Base-by-base conservation (phyloP, 2,888 invertebrate genomes). In the Rhodophaea formosa region DNA sequence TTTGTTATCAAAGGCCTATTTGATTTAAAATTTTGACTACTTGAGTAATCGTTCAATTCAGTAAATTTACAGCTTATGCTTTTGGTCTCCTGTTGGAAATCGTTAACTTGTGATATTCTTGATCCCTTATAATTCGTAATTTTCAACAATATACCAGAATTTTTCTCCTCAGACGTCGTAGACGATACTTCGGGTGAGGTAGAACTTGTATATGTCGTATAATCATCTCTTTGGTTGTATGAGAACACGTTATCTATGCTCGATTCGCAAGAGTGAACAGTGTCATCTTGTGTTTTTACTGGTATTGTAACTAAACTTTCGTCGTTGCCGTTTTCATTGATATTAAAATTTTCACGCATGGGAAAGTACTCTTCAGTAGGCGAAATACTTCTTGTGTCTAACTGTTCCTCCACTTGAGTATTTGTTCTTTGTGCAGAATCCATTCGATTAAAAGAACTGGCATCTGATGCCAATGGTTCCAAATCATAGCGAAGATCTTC, bases 171-270 rank as follows among this genome's bases (percentile, higher is more conserved):
- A 15, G 86, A 80, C n/a, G 90, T 91, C 15, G 90, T 91, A 16
- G 90, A 90, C 6, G 90, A 86, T 12, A 91, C 90, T 79, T 91
- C 90, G 7, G 90, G 88, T 6, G 89, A 90, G 69, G 86, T 88
- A 52, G 84, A 82, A 35, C 71, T 69, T 30, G 69, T 69, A 64
- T 72, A 76, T 59, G 63, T 67, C 17, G 60, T 55, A 61, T 64
- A 70, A 56, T 75, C 74, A 52, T 71, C 74, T 60, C 67, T 72
- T 47, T 73, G 63, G 49, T 69, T 70, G 61, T 73, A 77, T 52
- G 72, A 65, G 61, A 80, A 74, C 30, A 77, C 71, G 63, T 77
- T 69, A 66, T 84, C 80, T 53, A 76, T 61, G 62, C 75, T 84
- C 3, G 82, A 79, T 66, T 85, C 84, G 60, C 77, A 79, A n/a